Base-by-base conservation (phyloP, 2,888 invertebrate species). In the Callyntrura guangdongensis region DNA sequence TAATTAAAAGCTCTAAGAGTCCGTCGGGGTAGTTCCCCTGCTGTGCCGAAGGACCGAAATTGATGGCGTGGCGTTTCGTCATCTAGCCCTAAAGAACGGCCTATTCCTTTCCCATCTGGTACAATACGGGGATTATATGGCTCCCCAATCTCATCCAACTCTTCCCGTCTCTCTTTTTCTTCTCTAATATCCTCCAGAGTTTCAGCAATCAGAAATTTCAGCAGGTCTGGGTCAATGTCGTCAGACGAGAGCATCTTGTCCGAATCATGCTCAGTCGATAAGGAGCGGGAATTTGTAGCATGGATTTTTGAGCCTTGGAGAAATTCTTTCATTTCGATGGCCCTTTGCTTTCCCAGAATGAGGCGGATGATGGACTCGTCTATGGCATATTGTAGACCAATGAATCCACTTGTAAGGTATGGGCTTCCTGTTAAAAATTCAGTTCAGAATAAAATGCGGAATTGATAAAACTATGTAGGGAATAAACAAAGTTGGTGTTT, bases 311-410 rank as follows among this genome's bases (percentile, higher is more conserved):
- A n/a, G 36, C 36, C 36, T 2, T 6, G 2, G 6, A 2, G 36
- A 17, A 45, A 49, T 12, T 49, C 74, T 11, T 77, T 9, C 11
- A 77, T 17, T 22, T 90, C 81, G 1, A 12, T 17, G 45, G 61
- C 53, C 45, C n/a, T 85, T 17, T 49, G 86, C 22, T 20, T 27
- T n/a, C 36, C 85, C 27, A 89, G 36, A 0, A 92, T 77, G 5
- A 87, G 8, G 25, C 86, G 47, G 14, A 91, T 82, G 27, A 91
- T 90, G 4, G 91, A 45, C 14, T 83, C 22, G 3, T 93, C 92
- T 59, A 93, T 92, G 1, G 92, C 93, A 49, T 88, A 92, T 61
- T 93, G 93, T 8, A 93, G 87, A 17, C 92, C 93, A 14, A 91
- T 11, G 45, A 93, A 93, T 20, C 93, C 93, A 81, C 82, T 89